Conservation (phyloP, 2,888 invertebrate species). For the Cyaniris semiargus region DNA sequence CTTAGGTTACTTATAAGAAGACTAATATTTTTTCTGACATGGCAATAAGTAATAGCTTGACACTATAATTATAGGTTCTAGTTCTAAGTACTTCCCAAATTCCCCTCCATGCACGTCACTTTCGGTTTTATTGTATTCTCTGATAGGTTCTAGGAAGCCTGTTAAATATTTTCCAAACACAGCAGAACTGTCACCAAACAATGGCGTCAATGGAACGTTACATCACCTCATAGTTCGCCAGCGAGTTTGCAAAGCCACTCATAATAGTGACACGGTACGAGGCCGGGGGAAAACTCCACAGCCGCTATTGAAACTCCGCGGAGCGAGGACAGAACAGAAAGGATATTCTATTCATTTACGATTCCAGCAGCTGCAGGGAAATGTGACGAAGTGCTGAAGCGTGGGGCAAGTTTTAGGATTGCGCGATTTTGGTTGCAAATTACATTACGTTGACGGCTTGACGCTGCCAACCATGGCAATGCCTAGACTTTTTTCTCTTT, state of each 20-base stretch:
- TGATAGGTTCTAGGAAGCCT: neutral
- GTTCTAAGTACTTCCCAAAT: neutral
- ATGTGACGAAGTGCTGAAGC: constrained; percentile 34
- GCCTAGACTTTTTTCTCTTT: neutral
- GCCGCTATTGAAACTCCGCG: constrained; percentile 43
- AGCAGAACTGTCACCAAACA: constrained; percentile 9
- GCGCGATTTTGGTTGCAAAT: neutral
- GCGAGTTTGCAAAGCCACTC: constrained; percentile 38
- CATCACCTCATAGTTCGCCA: constrained; percentile 35
- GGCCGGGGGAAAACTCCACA: constrained; percentile 39
- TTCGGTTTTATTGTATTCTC: neutral
- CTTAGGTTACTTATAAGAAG: too few relatives aligned
- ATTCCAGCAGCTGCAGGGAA: constrained; percentile 42
- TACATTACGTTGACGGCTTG: too few relatives aligned
- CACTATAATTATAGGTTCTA: neutral
- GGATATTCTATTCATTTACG: constrained; percentile 47
- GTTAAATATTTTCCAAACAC: neutral
- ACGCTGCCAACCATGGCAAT: too few relatives aligned
- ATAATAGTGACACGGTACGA: constrained; percentile 35
- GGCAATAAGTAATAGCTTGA: too few relatives aligned
- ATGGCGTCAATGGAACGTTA: constrained; percentile 24
- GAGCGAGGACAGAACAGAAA: constrained; percentile 38
- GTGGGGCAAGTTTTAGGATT: constrained; percentile 26
- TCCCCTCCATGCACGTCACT: neutral
- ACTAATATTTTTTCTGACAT: neutral